phyloP scores from a whole-genome alignment of 2,888 invertebrate species.

The Cordilura impudica region DNA sequence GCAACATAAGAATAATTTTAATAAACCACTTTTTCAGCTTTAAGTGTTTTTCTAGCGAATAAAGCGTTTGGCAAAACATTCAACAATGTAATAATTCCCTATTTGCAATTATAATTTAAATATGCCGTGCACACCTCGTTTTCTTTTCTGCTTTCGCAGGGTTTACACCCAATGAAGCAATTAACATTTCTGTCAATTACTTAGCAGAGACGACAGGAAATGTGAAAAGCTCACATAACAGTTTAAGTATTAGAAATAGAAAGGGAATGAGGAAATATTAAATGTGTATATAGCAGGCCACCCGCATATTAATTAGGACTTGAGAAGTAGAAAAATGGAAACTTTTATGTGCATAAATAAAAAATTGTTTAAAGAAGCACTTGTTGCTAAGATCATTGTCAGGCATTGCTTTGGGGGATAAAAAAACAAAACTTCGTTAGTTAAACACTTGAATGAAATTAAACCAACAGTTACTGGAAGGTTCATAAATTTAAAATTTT shows the following conservation, averaged over 20 bases:
- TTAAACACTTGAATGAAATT: no score
- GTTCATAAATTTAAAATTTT: no score
- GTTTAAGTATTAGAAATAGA: background rate
- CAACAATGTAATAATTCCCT: conserved; percentile 3
- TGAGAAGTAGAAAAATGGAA: background rate
- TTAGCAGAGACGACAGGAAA: conserved; percentile 4
- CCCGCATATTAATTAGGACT: background rate
- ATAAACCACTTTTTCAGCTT: background rate
- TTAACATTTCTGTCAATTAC: conserved; percentile 55
- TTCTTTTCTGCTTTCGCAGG: background rate
- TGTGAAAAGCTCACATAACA: conserved; percentile 17
- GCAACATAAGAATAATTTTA: no score
- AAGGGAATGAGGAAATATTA: background rate
- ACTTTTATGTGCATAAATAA: background rate
- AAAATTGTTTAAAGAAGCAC: no score
- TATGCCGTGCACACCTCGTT: conserved; percentile 19
- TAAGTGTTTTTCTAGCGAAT: background rate
- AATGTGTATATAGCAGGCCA: background rate
- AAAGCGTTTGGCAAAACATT: background rate
- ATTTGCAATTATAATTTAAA: conserved; percentile 18
- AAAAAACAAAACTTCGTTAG: no score
- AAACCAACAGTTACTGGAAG: no score
- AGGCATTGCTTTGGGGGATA: no score
- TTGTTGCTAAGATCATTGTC: conserved; percentile 23
- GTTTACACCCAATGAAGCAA: conserved; percentile 34